phyloP scores from a whole-genome alignment of 2,113 vertebrate species.

The Macquaria ambigua region DNA sequence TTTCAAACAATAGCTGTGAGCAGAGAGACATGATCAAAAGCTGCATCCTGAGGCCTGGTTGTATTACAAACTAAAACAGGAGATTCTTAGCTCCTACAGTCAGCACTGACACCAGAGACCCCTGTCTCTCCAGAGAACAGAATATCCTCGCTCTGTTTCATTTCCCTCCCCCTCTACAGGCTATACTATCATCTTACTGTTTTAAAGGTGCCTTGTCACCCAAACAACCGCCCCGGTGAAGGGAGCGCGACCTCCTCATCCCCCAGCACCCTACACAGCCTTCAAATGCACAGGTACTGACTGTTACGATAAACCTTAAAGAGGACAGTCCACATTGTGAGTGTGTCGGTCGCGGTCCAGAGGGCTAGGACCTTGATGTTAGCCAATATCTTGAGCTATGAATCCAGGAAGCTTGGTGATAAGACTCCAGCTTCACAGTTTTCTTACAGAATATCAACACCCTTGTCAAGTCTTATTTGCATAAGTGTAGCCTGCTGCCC shows the following conservation, averaged over 20 bases:
- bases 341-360: constrained; percentile 39
- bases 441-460: neutral
- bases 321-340: constrained; percentile 4
- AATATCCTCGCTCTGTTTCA: constrained; percentile 18
- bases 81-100: constrained; percentile 16
- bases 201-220: constrained; percentile 36
- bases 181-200: constrained; percentile 14
- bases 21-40: constrained; percentile 65
- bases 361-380: constrained; percentile 5
- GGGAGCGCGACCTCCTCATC: constrained; percentile 17
- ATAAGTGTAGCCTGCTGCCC: neutral
- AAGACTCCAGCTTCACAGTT: neutral
- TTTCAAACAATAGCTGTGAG: constrained; percentile 54
- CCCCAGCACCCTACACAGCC: neutral
- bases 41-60: constrained; percentile 54
- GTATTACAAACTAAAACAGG: constrained; percentile 45
- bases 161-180: constrained; percentile 24
- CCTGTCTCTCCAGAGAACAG: constrained; percentile 25
- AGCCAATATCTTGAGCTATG: constrained; percentile 15
- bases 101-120: constrained; percentile 38
- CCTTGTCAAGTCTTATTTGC: neutral
- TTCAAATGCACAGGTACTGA: constrained; percentile 14
- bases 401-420: constrained; percentile 20
- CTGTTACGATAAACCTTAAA: constrained; percentile 28
- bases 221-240: constrained; percentile 25